These are phyloP conservation scores for Clistopyga incitator DNA, from an alignment of 2,888 invertebrate species.

Conservation along the genomic window DNA sequence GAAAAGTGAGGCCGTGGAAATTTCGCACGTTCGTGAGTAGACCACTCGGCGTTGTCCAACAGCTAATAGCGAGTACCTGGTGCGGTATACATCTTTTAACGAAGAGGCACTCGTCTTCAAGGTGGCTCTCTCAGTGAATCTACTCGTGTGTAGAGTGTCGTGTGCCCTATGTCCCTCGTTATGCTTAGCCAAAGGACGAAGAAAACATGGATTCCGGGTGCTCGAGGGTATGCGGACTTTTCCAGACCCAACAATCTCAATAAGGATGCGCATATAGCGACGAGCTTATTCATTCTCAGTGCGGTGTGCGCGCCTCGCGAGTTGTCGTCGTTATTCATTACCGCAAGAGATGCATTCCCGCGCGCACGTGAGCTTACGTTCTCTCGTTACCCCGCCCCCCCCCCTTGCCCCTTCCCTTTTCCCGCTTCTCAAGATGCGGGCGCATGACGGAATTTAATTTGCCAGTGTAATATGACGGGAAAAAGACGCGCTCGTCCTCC, in stretches of 20 bases:
- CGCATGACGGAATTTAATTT: constrained; percentile 59
- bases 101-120: constrained; percentile 50
- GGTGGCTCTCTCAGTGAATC: constrained; percentile 54
- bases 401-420: background rate
- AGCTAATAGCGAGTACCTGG: constrained; percentile 5
- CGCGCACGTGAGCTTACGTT: background rate
- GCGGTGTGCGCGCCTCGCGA: background rate
- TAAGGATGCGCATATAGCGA: constrained; percentile 23
- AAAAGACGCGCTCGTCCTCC: constrained; percentile 21
- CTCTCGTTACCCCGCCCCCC: no score
- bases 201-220: constrained; percentile 31
- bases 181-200: constrained; percentile 41
- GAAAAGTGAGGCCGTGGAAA: background rate
- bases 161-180: constrained; percentile 38
- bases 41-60: constrained; percentile 2
- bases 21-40: background rate
- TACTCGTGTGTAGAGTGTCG: constrained; percentile 33
- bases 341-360: constrained; percentile 26
- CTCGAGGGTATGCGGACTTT: constrained; percentile 62
- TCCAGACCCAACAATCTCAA: constrained; percentile 39
- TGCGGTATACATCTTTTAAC: constrained; percentile 35
- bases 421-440: constrained; percentile 26
- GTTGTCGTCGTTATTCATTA: constrained; percentile 45
- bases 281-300: constrained; percentile 17
- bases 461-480: constrained; percentile 59